Percentiles rank a stretch among this genome's conserved stretches.
phyloP scores from a whole-genome alignment of 1,140 invertebrate genomes.

The Matsumurasca onukii region DNA sequence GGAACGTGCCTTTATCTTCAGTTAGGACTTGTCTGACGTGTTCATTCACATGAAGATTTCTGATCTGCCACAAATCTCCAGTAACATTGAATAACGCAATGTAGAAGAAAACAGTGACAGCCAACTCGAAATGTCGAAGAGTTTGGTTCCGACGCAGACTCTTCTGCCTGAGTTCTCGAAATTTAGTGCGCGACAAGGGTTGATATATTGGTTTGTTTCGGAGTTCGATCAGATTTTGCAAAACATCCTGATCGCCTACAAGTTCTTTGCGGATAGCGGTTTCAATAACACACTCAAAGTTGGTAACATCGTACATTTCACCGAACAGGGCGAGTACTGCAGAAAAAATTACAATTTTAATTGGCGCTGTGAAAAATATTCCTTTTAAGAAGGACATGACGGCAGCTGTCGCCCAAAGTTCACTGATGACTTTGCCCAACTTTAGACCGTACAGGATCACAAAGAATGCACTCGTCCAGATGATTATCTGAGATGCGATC shows the following conservation, averaged over 20 bases:
- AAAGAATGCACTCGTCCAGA: conserved; percentile 17
- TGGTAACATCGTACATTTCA: neutral
- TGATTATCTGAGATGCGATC: conserved; percentile 7
- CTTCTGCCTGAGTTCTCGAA: neutral
- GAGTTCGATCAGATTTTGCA: neutral
- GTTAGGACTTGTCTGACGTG: neutral
- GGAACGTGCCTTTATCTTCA: neutral
- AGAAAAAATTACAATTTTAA: conserved; percentile 3
- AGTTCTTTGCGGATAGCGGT: neutral
- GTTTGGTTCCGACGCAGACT: neutral
- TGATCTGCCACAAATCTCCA: neutral
- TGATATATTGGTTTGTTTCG: neutral
- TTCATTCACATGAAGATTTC: neutral
- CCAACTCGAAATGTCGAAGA: neutral
- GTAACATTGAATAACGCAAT: neutral
- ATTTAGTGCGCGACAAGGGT: neutral
- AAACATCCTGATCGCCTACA: neutral
- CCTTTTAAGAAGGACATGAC: neutral
- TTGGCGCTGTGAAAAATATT: neutral
- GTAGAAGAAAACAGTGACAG: neutral
- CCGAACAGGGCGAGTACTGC: neutral
- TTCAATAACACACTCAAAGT: neutral
- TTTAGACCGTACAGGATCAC: conserved; percentile 32
- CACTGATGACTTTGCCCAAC: conserved; percentile 26
- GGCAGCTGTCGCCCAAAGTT: conserved; percentile 28